phyloP scores from a whole-genome alignment of 2,113 vertebrate genomes.

The Illadopsis cleaveri region DNA sequence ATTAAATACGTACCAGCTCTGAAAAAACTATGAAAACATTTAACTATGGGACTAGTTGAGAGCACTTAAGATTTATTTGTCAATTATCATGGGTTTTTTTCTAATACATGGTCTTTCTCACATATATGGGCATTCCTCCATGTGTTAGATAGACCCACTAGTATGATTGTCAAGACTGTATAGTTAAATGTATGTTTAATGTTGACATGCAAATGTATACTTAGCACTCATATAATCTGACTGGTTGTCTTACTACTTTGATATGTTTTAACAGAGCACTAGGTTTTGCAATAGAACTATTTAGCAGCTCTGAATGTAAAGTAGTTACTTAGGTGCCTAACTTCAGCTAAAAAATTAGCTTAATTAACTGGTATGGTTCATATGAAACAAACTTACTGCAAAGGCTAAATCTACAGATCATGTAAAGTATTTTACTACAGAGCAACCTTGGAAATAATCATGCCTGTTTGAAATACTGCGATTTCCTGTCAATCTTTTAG shows the following conservation, averaged over 20 bases:
- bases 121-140: neutral
- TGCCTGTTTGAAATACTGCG: neutral
- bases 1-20: neutral
- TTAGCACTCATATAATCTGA: neutral
- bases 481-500: neutral
- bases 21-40: neutral
- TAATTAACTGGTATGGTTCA: neutral
- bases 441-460: neutral
- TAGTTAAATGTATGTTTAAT: neutral
- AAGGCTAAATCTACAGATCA: neutral
- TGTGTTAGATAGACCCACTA: neutral
- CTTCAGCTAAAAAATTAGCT: neutral
- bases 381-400: neutral
- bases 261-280: neutral
- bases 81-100: neutral
- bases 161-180: neutral
- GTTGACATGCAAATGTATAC: neutral
- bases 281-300: neutral
- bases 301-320: neutral
- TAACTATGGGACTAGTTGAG: neutral
- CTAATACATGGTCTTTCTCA: neutral
- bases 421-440: neutral
- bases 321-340: neutral
- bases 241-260: neutral
- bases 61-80: neutral